Evolutionary conservation across 2,797 vertebrate genomes (phyloP), one percentile per base, ranked within the genome.

Genomic region (Alectoris magna): DNA sequence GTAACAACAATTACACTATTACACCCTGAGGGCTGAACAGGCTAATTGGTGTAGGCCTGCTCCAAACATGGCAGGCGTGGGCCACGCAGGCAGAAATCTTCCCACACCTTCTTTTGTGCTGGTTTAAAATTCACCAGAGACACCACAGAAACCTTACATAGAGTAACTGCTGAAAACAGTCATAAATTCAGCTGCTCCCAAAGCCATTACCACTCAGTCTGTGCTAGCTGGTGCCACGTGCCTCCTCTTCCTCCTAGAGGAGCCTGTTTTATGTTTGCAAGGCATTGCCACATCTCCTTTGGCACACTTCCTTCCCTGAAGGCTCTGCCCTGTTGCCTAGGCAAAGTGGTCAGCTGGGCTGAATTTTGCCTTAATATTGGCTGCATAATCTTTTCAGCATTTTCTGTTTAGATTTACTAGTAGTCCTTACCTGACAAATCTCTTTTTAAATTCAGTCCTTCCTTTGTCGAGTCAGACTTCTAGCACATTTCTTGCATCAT

Each of bases 111-210:
- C 71, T 85, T 92, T 66, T 81, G 48, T 18, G 59, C 63, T 0
- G 3, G 36, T 95, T 96, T 92, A 91, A 83, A 88, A 56, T 22
- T 18, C 88, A 72, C 19, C 51, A 46, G 95, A 60, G 93, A 87
- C 66, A 56, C 84, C 69, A 48, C 63, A 92, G 78, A 89, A 91
- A 84, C 51, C 36, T 74, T 73, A 89, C 67, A 38, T 63, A 67
- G 5, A 60, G 71, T 46, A 90, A 26, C 46, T 73, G 91, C 82
- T 70, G 84, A 67, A 88, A 9, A 7, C 4, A 76, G 48, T 38
- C 63, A 41, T 93, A 91, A 95, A 88, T 0, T 14, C 72, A n/a
- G 58, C 86, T 58, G 81, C 49, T 91, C 31, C 71, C 27, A 5
- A 39, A 31, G 81, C 60, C 4, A 2, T 6, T 27, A 29, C 39